Conservation (phyloP, 2,888 invertebrate genomes). For the Portevinia maculata region DNA sequence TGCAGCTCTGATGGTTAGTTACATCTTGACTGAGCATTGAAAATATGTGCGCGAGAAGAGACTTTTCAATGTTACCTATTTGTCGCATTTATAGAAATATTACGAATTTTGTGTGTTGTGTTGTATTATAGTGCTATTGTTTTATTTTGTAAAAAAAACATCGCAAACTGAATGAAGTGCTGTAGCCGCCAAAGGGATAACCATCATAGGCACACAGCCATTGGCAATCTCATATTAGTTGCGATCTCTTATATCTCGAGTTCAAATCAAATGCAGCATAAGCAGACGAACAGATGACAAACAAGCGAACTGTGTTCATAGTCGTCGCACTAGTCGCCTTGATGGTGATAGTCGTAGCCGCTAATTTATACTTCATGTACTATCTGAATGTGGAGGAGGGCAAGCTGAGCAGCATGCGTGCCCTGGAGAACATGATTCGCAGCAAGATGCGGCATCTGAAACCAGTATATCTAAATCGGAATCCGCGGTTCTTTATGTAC, state of each 20-base stretch:
- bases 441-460: conserved; percentile 81
- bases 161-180: conserved; percentile 67
- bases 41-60: conserved; percentile 47
- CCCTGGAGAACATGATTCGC: conserved; percentile 81
- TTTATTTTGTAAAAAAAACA: conserved; percentile 37
- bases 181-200: conserved; percentile 63
- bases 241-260: conserved; percentile 65
- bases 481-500: conserved; percentile 82
- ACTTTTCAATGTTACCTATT: conserved; percentile 60
- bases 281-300: conserved; percentile 74
- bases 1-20: conserved; percentile 10
- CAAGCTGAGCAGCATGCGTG: conserved; percentile 82
- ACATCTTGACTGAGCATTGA: conserved; percentile 42
- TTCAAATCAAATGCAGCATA: conserved; percentile 67
- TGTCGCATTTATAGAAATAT: conserved; percentile 50
- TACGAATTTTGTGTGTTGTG: conserved; percentile 31
- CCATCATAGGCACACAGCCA: conserved; percentile 63
- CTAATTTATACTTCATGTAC: conserved; percentile 82
- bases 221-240: conserved; percentile 61
- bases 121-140: conserved; percentile 17
- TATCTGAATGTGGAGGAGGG: conserved; percentile 81
- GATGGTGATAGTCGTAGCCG: conserved; percentile 78
- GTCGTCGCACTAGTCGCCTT: conserved; percentile 79
- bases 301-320: conserved; percentile 80
- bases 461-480: conserved; percentile 81